Base-by-base conservation (phyloP, 2,113 vertebrate genomes). In the Notothenia coriiceps region DNA sequence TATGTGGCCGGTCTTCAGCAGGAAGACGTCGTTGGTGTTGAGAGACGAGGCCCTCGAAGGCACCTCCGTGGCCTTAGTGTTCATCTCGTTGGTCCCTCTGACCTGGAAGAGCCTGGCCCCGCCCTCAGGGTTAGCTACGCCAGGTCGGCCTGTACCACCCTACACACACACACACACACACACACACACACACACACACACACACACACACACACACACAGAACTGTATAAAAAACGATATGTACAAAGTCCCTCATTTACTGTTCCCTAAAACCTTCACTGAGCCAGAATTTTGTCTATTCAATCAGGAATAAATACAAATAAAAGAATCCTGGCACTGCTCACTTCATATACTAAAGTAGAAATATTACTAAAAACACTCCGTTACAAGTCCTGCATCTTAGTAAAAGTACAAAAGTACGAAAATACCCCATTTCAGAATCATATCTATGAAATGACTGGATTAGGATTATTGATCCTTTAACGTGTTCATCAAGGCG, bases 61-160 rank as follows among this genome's bases (percentile, higher is more conserved):
- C 43, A 97, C 96, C 52, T 98, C 97, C 0, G 94, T 96, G 75
- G 96, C 96, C 74, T 96, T 97, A 9, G 97, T 97, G 91, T 98
- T 97, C 55, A 94, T 80, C 83, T 96, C 96, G 0, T 92, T 86
- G 0, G 96, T 95, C 55, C 97, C 97, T 68, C 94, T 94, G 51
- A 98, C 95, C 88, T 98, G 97, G 94, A 98, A 98, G 49, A 98
- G 95, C 82, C 94, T 95, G 79, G 92, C 75, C 0, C 22, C 86
- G 0, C 83, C 65, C 5, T 94, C 90, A 0, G 94, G 93, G 0
- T 9, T 62, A 1, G 60, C 92, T 7, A 88, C 90, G 18, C 95
- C 94, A 1, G 81, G 55, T 18, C 94, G 92, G 65, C 96, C 96
- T 0, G 95, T 97, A 13, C 97, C 97, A 0, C 97, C 96, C 97